Evolutionary conservation across 2,797 vertebrate genomes (phyloP), one percentile per base, ranked within the genome.

Genomic region (Protosalanx chinensis): DNA sequence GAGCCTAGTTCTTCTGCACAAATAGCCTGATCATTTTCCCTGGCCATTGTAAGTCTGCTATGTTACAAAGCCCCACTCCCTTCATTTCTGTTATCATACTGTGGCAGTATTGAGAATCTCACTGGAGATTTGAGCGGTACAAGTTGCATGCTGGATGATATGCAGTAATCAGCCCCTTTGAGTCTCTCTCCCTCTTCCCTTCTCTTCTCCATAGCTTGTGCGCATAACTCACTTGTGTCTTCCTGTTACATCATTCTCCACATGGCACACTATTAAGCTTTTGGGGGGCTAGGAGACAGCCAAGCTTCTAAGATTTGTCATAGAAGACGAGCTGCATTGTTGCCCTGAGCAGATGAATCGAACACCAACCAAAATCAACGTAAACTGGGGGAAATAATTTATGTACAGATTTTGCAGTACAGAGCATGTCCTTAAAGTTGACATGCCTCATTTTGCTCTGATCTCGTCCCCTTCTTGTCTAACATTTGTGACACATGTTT

Each of bases 111-210:
- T 82, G 84, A 84, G 82, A 82, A 89, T 91, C 90, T 88, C 90
- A 78, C 88, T 83, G 82, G 91, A 91, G 91, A 91, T 84, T 88
- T 87, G 83, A 76, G 79, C 80, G 81, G 83, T 87, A 88, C 88
- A 89, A 88, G 86, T 91, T 91, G 87, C 86, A 86, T 92, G 91
- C 80, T 83, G 84, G 89, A 91, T 93, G 90, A 93, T 93, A 89
- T 85, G 90, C 88, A 79, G 84, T 91, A 93, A 93, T 93, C 91
- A 90, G 86, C 85, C 87, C 88, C 90, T 89, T 89, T 90, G 90
- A 92, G 91, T 58, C 33, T 60, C 78, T 80, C 73, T 67, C 77
- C 73, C 72, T 79, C 76, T 73, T 67, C 76, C 75, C 70, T 75
- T 71, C 75, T 71, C 80, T 82, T 77, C 63, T 69, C 87, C 81